These are phyloP conservation scores for Polydrusus cervinus DNA, from an alignment of 2,888 invertebrate genomes.

Conservation along the genomic window DNA sequence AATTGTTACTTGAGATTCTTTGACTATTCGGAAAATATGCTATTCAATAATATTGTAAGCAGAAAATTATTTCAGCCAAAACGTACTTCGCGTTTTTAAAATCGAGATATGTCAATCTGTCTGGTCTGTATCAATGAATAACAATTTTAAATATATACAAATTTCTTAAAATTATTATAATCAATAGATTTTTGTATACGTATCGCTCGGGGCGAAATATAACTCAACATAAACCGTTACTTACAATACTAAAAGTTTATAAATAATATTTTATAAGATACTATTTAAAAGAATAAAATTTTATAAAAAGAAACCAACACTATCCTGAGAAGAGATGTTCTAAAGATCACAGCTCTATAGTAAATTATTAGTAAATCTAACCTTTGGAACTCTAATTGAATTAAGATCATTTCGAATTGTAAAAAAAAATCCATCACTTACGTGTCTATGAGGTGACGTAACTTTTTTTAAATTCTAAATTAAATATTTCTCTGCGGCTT, in stretches of 20 bases:
- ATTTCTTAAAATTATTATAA: slow-evolving; percentile 67
- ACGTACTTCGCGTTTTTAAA: slow-evolving; percentile 42
- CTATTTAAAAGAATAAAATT: slow-evolving; percentile 64
- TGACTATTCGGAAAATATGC: background rate
- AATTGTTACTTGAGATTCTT: slow-evolving; percentile 5
- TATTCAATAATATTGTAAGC: background rate
- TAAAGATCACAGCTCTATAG: background rate
- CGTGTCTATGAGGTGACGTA: too few relatives aligned
- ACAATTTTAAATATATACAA: slow-evolving; percentile 69
- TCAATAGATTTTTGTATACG: slow-evolving; percentile 68
- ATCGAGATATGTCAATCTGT: slow-evolving; percentile 59
- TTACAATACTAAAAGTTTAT: slow-evolving; percentile 67
- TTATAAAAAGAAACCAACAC: slow-evolving; percentile 67
- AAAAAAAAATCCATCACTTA: too few relatives aligned
- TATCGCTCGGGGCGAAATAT: slow-evolving; percentile 65
- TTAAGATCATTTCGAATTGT: too few relatives aligned
- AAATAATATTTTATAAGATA: slow-evolving; percentile 60
- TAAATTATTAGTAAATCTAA: background rate
- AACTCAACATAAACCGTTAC: slow-evolving; percentile 66
- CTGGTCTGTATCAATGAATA: slow-evolving; percentile 60
- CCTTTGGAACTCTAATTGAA: too few relatives aligned
- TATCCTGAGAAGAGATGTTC: slow-evolving; percentile 51
- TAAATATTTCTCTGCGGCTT: too few relatives aligned
- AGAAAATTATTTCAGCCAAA: slow-evolving; percentile 3
- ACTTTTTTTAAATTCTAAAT: too few relatives aligned